Base-by-base conservation (phyloP, 2,797 vertebrate genomes). In the Acrocephalus scirpaceus region DNA sequence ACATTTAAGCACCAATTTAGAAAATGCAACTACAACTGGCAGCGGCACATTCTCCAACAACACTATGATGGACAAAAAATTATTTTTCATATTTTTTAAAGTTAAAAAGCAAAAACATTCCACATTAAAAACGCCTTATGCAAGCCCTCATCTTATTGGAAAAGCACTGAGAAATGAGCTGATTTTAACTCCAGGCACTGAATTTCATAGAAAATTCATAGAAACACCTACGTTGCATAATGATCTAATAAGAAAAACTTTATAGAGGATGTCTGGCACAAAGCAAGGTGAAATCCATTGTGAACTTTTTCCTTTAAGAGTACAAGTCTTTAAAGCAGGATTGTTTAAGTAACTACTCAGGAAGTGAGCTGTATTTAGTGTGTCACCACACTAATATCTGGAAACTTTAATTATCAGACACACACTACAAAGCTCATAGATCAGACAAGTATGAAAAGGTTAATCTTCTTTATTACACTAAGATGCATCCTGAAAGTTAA, bases 51-150 rank as follows among this genome's bases (percentile, higher is more conserved):
- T 75, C 60, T 57, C 30, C 36, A 92, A 34, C 26, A 40, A 42
- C 5, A 6, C 8, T 27, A 14, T 0, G 1, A 50, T 1, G 1
- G 29, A 38, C 12, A 51, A 79, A 29, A 9, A 47, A 20, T 4
- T 40, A 26, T 54, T 77, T 75, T 78, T 26, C 17, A 6, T 29
- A 27, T 13, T 45, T 34, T 66, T 71, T 34, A 58, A 58, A 62
- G 8, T 11, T 58, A 45, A 70, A 72, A 38, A 48, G 2, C 81
- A 65, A 34, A 40, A 7, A 0, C 6, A 54, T 18, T 30, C 11
- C 27, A 65, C 18, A 38, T 17, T 27, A 72, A 77, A 82, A 88
- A 42, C 9, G 34, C 2, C 22, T 75, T 62, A 34, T 38, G 66
- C 22, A 75, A 88, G 12, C 7, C 26, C 66, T 26, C 1, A 0